Percentiles rank a stretch among this genome's conserved stretches.
Conservation (phyloP, 2,888 invertebrate genomes). For the Drosophila nigricruria region DNA sequence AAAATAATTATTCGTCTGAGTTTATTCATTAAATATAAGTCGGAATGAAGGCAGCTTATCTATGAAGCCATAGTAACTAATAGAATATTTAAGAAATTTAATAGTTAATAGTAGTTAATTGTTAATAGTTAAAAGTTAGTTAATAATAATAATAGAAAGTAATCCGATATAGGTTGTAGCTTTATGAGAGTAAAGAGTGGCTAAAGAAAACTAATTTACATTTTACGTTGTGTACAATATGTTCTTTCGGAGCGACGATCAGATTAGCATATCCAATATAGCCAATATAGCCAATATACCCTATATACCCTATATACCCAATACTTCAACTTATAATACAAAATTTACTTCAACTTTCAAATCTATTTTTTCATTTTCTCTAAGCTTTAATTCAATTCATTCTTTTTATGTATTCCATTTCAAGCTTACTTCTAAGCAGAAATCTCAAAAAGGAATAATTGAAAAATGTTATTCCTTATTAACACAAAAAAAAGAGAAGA, state of each 20-base stretch:
- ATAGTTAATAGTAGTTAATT: background rate
- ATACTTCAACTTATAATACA: too few species aligned
- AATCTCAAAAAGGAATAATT: background rate
- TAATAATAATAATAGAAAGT: too few species aligned
- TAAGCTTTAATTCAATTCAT: too few species aligned
- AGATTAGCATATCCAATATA: too few species aligned
- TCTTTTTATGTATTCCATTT: background rate
- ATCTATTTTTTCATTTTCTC: background rate
- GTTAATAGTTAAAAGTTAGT: too few species aligned
- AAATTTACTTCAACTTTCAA: background rate
- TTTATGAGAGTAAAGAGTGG: too few species aligned
- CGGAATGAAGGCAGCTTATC: background rate
- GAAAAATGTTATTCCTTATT: background rate
- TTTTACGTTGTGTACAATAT: too few species aligned
- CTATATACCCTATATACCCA: too few species aligned
- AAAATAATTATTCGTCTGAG: background rate
- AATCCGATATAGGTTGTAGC: too few species aligned
- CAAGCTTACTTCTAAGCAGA: background rate
- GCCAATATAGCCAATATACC: too few species aligned
- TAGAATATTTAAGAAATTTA: background rate
- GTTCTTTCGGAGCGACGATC: too few species aligned
- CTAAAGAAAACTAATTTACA: too few species aligned
- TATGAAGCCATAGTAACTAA: background rate
- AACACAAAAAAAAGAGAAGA: background rate
- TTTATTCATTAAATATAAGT: background rate